Conservation (phyloP, 1,140 invertebrate genomes). For the Cotesia chilonis region DNA sequence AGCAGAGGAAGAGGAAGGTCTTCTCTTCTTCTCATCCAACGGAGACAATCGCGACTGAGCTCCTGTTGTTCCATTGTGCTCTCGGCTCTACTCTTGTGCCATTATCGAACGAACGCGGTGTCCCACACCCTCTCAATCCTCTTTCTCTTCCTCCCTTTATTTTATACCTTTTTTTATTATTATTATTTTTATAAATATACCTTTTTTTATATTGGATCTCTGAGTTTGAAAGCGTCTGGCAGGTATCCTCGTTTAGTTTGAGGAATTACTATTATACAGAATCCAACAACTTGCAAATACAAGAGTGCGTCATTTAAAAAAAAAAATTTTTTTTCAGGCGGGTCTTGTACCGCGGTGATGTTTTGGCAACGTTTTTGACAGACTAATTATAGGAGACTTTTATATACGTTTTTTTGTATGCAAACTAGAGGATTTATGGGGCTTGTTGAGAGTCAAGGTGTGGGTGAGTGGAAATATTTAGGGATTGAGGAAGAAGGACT, state of each 20-base stretch:
- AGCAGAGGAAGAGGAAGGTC: conserved; percentile 23
- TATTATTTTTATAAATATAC: conserved; percentile 3
- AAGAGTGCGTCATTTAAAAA: conserved; percentile 22
- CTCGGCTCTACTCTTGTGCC: conserved; percentile 4
- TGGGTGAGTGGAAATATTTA: too few species aligned
- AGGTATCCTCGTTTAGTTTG: conserved; percentile 16
- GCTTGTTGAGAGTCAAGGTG: too few species aligned
- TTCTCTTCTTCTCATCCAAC: conserved; percentile 32
- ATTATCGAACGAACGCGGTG: conserved; percentile 34
- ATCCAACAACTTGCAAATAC: neutral
- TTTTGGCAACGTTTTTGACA: neutral
- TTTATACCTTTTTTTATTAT: neutral
- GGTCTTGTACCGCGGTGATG: neutral
- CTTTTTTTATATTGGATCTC: neutral
- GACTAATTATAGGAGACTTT: conserved; percentile 1
- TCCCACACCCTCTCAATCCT: conserved; percentile 34
- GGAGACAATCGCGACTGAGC: conserved; percentile 36
- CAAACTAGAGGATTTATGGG: too few species aligned
- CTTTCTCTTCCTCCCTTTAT: neutral
- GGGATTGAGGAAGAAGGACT: too few species aligned
- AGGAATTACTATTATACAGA: conserved; percentile 22
- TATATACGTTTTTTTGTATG: neutral
- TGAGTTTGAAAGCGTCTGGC: conserved; percentile 29
- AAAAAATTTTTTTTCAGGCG: conserved; percentile 11
- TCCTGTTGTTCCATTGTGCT: conserved; percentile 33